phyloP scores from a whole-genome alignment of 2,888 invertebrate genomes.

The Pherbina coryleti region DNA sequence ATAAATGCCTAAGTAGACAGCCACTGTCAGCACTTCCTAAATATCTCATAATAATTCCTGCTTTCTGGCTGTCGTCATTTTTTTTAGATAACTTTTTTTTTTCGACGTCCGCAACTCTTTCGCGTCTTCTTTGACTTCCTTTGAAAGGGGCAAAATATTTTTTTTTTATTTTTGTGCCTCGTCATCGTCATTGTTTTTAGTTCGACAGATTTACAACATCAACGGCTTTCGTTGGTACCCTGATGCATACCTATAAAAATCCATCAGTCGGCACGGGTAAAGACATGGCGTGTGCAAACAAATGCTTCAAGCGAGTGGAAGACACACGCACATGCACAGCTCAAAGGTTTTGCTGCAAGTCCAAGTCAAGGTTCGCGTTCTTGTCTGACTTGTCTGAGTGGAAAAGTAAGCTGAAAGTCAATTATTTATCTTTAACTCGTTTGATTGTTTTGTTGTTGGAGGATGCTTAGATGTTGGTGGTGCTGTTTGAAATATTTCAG shows the following conservation, averaged over 20 bases:
- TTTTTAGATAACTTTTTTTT: constrained; percentile 51
- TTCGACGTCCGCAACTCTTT: neutral
- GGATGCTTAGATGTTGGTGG: neutral
- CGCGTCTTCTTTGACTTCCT: constrained; percentile 10
- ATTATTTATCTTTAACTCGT: neutral
- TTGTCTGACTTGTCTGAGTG: neutral
- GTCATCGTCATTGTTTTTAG: neutral
- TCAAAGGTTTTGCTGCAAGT: neutral
- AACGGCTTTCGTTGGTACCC: neutral
- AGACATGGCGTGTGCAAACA: constrained; percentile 19
- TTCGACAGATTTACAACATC: constrained; percentile 3
- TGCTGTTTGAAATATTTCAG: neutral
- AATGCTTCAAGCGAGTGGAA: neutral
- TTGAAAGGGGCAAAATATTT: neutral
- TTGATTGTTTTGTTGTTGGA: neutral
- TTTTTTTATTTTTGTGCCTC: neutral
- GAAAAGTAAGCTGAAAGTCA: neutral
- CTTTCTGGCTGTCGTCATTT: constrained; percentile 36
- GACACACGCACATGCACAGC: neutral
- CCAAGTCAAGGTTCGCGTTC: neutral
- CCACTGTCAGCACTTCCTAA: constrained; percentile 31
- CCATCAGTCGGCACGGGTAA: neutral
- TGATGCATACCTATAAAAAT: neutral
- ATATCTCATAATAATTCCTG: constrained; percentile 17
- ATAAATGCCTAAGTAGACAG: constrained; percentile 8